Base-by-base conservation (phyloP, 2,888 invertebrate species). In the Orthosia cruda region DNA sequence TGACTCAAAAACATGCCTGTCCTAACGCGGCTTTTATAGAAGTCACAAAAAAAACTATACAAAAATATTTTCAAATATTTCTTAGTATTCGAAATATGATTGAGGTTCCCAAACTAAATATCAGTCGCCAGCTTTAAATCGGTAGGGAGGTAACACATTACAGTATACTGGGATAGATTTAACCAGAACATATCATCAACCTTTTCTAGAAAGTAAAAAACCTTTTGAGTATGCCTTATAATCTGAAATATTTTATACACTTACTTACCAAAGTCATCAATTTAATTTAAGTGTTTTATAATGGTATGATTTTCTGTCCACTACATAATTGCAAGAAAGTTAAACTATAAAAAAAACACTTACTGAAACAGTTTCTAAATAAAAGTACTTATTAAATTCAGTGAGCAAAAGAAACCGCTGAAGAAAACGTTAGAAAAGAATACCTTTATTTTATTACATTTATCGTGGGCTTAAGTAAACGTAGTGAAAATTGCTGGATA, bases 391-490 rank as follows among this genome's bases (percentile, higher is more conserved):
- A 72, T 63, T 52, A 58, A 54, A 49, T 54, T 23, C n/a, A n/a
- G n/a, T n/a, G n/a, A n/a, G 11, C 40, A 67, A 77, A 71, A 20
- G 18, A 45, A 63, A 54, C 62, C 45, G 26, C 23, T 16, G 13
- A 77, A 58, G 12, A 59, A 57, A 57, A 70, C 16, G n/a, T 66
- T 59, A 58, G 32, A 55, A 83, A 78, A 78, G 26, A 65, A 59
- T 80, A 68, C 11, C 40, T 62, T 62, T 55, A 78, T 71, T 71
- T 59, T 26, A 26, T 26, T 26, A n/a, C 71, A 65, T 80, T 80
- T 70, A 67, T 71, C 58, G 54, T 50, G 32, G 20, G 58, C 50
- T 70, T 83, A 77, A 78, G 71, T 72, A 78, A 65, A 74, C 71
- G 75, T 68, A 61, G 78, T 68, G 65, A 72, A 78, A 78, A 68